Base-by-base conservation (phyloP, 2,888 invertebrate species). In the Minunthozetes semirufus region DNA sequence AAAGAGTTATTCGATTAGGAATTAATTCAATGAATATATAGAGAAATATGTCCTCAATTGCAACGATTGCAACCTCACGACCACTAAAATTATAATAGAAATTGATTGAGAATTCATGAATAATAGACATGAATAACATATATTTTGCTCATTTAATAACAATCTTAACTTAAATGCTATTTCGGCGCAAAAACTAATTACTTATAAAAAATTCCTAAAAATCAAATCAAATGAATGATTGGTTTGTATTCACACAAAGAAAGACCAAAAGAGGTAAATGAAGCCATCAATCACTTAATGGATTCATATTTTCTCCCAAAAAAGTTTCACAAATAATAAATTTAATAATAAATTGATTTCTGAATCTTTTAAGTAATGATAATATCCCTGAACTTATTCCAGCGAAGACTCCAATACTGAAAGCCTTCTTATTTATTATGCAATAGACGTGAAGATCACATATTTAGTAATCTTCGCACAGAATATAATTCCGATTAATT, bases 271-370 rank as follows among this genome's bases (percentile, higher is more conserved):
- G 56, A 56, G 56, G 19, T 22, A 22, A 56, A 56, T 56, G 56
- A 25, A 56, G 56, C 25, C 56, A 56, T 56, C 56, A 56, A 56
- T 56, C 56, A 56, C 22, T 56, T 22, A 56, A 56, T 56, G 22
- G 5, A 56, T 6, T 56, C 25, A 56, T 22, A 22, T 56, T 56
- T 22, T 56, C 22, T 9, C 0, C 25, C 13, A 56, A 56, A 56
- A 56, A 22, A n/a, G 17, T 17, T 53, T 19, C 8, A 56, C 22
- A 56, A 25, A 5, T 48, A 5, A 48, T 11, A 48, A 5, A 22
- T 25, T 9, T 22, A 42, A 48, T 56, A 56, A 56, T 56, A 56
- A 56, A 56, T 56, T 22, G 56, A 56, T 56, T 25, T 25, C 1
- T 56, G 9, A 22, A 13, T 56, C n/a, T 56, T 8, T 22, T 22